A percentile compares a stretch with the other conserved stretches of the same genome.
Conservation (phyloP, 2,113 vertebrate genomes). For the Syrrhaptes paradoxus region DNA sequence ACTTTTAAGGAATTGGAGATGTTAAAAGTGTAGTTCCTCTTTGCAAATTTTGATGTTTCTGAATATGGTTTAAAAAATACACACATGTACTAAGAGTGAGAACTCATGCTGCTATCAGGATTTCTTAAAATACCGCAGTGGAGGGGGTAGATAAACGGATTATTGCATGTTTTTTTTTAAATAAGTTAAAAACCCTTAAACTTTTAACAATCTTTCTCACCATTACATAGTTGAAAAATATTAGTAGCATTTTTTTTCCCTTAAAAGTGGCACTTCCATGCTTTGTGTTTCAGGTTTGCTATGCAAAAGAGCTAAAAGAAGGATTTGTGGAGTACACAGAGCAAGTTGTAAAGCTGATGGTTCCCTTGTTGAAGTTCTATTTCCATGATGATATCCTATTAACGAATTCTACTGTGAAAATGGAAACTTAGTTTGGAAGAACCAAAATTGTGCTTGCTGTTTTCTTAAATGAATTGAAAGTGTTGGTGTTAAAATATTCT, state of each 20-base stretch:
- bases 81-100: not conserved
- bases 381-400: slow-evolving; percentile 99
- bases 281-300: slow-evolving; percentile 88
- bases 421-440: not conserved
- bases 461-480: not conserved
- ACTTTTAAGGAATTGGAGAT: not conserved
- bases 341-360: slow-evolving; percentile 99
- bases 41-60: not conserved
- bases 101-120: not conserved
- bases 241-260: not conserved
- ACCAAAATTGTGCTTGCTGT: not conserved
- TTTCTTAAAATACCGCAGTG: not conserved
- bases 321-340: slow-evolving; percentile 98
- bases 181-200: not conserved
- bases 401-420: not conserved
- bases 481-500: not conserved
- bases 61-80: not conserved
- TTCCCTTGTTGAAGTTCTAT: slow-evolving; percentile 96
- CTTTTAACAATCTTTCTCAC: not conserved
- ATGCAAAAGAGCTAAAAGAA: slow-evolving; percentile 97
- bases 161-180: not conserved
- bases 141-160: not conserved
- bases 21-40: not conserved
- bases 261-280: not conserved
- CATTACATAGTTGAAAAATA: not conserved